Conservation (phyloP, 2,888 invertebrate species). For the Andrena bicolor region DNA sequence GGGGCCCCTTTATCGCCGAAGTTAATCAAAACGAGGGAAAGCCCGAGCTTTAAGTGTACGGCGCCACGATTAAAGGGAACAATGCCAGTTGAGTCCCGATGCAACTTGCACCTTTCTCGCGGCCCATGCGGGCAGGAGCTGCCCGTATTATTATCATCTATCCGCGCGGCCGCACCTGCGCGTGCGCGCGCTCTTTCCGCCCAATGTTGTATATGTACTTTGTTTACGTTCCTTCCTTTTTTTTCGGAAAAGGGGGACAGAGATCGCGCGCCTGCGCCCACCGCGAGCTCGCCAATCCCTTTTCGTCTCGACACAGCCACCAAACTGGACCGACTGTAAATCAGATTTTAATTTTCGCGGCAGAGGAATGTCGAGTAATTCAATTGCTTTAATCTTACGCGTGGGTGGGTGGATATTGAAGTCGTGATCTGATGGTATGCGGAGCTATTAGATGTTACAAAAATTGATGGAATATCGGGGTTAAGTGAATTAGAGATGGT, state of each 20-base stretch:
- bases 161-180: slow-evolving; percentile 66
- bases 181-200: slow-evolving; percentile 42
- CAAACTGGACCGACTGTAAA: slow-evolving; percentile 33
- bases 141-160: slow-evolving; percentile 72
- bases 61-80: slow-evolving; percentile 38
- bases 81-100: slow-evolving; percentile 43
- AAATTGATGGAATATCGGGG: background rate
- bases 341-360: slow-evolving; percentile 36
- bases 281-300: background rate
- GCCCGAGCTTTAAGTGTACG: slow-evolving; percentile 11
- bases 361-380: background rate
- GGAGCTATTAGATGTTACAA: background rate
- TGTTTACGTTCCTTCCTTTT: slow-evolving; percentile 27
- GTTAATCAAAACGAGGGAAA: slow-evolving; percentile 54
- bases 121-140: slow-evolving; percentile 67
- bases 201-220: slow-evolving; percentile 18
- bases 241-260: slow-evolving; percentile 27
- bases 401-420: background rate
- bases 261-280: slow-evolving; percentile 38
- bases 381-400: background rate
- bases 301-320: background rate
- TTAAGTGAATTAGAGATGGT: background rate
- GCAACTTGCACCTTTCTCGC: slow-evolving; percentile 46
- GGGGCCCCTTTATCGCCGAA: slow-evolving; percentile 30
- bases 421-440: background rate